Base-by-base conservation (phyloP, 2,113 vertebrate species). In the Cichladusa arquata region DNA sequence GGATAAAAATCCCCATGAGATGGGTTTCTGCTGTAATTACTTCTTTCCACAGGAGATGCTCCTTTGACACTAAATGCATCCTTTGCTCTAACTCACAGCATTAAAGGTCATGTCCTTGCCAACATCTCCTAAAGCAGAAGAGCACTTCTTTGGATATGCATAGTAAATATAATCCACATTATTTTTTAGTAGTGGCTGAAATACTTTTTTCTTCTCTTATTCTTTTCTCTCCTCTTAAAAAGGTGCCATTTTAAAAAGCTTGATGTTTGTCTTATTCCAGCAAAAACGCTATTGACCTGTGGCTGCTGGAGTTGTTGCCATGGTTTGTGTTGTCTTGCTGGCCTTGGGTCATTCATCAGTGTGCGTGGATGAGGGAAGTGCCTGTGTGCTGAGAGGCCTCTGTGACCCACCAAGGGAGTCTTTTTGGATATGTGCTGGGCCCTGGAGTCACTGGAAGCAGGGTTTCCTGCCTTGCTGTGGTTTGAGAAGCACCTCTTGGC, bases 381-480 rank as follows among this genome's bases (percentile, higher is more conserved):
- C 38, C 56, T 23, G 17, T 81, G 53, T 12, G 3, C 65, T 47
- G 17, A 0, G 0, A 40, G 40, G 24, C 36, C 36, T 64, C 42
- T 81, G 22, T 1, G 8, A 66, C 56, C 29, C 25, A 33, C 23
- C 3, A 6, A 26, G 9, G 19, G 25, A 66, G 5, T 65, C 31
- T 71, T 42, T 53, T 70, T 34, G 38, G 60, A 26, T 56, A 34
- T 73, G 42, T 33, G 6, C 36, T 47, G 40, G 7, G 11, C 87
- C 8, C 56, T 47, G 70, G n/a, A 66, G 74, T 44, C n/a, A 6
- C 33, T 53, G 45, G 29, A 40, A 14, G 6, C 7, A 19, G 34
- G 4, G 12, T 5, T 56, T 90, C 81, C 77, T 66, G 34, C 40
- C 16, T 50, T 0, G 0, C 22, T 1, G 1, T 62, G 11, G 29